Base-by-base conservation (phyloP, 2,888 invertebrate genomes). In the Conistra vaccinii region DNA sequence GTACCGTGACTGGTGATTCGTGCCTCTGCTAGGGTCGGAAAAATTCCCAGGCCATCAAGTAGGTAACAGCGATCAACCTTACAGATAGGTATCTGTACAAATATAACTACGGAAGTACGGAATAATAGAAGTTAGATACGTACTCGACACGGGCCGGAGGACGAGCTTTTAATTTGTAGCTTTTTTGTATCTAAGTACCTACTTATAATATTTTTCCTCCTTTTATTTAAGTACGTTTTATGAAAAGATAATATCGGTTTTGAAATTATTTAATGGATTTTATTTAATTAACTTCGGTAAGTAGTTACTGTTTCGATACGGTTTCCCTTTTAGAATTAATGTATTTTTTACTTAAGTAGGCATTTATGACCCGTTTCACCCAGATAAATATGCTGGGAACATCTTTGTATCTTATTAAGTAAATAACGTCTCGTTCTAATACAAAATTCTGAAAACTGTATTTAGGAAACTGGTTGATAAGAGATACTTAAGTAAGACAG, bases 81-180 rank as follows among this genome's bases (percentile, higher is more conserved):
- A 35, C 26, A n/a, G n/a, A n/a, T n/a, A n/a, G n/a, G 48, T 63
- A 68, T n/a, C 3, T 20, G 6, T 35, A 35, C 35, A 35, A 35
- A 35, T 35, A 35, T 6, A 35, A 6, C 6, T 35, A n/a, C n/a
- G n/a, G n/a, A n/a, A n/a, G 35, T 6, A 6, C 35, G 1, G 6
- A 35, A 35, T 35, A 35, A 35, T 6, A 35, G 35, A 35, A 35
- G 35, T 35, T 35, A 35, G 39, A 5, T 45, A 29, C 20, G 12
- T 63, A 32, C 53, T 35, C 32, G 57, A 71, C 60, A 68, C 72
- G 65, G 57, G 71, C 55, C 68, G 55, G 1, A 26, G 26, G 58
- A 35, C 26, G 55, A 69, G 67, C 62, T 76, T 76, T 76, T 71
- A 76, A 51, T 79, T 65, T 55, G 32, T 55, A n/a, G n/a, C n/a